Conservation (phyloP, 1,140 invertebrate genomes). For the Tetragnatha versicolor region DNA sequence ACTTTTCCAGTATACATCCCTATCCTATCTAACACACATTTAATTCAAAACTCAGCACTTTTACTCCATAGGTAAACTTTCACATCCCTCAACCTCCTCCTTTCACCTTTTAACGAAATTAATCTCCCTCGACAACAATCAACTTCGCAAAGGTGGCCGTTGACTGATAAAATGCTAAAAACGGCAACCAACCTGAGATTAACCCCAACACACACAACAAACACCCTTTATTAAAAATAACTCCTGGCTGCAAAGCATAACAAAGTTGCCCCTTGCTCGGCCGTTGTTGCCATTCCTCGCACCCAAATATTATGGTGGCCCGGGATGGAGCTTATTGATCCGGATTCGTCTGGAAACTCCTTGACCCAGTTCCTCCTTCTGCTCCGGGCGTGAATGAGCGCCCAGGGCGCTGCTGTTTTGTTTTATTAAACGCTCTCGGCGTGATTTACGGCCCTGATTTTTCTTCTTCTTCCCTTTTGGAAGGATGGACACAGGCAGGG, state of each 20-base stretch:
- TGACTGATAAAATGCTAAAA: background rate
- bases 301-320: background rate
- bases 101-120: no score
- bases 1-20: no score
- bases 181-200: background rate
- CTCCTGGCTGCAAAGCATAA: background rate
- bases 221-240: background rate
- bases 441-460: no score
- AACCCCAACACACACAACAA: background rate
- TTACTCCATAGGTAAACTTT: background rate
- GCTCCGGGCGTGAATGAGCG: no score
- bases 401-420: no score
- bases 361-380: slow-evolving; percentile 28
- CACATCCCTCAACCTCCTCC: background rate
- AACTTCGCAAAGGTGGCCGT: background rate
- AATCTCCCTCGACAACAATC: no score
- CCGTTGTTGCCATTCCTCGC: background rate
- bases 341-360: slow-evolving; percentile 50
- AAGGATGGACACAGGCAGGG: background rate
- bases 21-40: no score
- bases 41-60: no score
- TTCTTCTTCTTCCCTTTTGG: no score
- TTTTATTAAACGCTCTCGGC: no score
- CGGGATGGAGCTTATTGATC: slow-evolving; percentile 30
- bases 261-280: slow-evolving; percentile 7